Evolutionary conservation across 2,888 invertebrate species (phyloP).

Genomic region (Eubasilissa splendida): DNA sequence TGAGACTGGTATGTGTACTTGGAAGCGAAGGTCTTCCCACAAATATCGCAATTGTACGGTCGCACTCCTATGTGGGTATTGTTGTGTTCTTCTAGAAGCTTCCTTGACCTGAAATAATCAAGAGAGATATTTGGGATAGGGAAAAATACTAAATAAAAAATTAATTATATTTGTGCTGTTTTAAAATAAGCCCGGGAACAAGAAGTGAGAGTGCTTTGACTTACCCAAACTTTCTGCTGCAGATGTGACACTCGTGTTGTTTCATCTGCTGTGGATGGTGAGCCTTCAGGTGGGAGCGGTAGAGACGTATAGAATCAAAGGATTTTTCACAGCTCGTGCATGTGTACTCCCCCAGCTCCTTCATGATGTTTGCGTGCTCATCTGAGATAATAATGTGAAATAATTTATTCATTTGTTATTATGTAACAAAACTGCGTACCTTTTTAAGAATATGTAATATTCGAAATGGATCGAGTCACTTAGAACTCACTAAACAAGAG

Average conservation of each 20-base stretch:
- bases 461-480: too few relatives aligned
- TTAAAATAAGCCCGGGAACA: background rate
- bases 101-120: conserved; percentile 71
- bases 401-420: too few relatives aligned
- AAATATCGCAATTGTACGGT: conserved; percentile 78
- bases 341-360: conserved; percentile 76
- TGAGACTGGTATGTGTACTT: conserved; percentile 86
- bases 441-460: too few relatives aligned
- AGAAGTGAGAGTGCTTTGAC: conserved; percentile 23
- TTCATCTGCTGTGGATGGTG: conserved; percentile 72
- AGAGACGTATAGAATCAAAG: conserved; percentile 75
- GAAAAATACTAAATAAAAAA: background rate
- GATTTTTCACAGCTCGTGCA: conserved; percentile 77
- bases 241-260: conserved; percentile 77
- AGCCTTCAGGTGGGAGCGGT: conserved; percentile 77
- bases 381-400: conserved; percentile 60
- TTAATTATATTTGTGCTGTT: background rate
- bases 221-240: conserved; percentile 78
- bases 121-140: conserved; percentile 2
- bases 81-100: conserved; percentile 80
- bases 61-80: conserved; percentile 80
- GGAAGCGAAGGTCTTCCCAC: conserved; percentile 83
- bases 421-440: too few relatives aligned
- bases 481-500: too few relatives aligned
- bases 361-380: conserved; percentile 70